Evolutionary conservation across 2,888 invertebrate genomes (phyloP).

Genomic region (Hydroisotoma schaefferi): DNA sequence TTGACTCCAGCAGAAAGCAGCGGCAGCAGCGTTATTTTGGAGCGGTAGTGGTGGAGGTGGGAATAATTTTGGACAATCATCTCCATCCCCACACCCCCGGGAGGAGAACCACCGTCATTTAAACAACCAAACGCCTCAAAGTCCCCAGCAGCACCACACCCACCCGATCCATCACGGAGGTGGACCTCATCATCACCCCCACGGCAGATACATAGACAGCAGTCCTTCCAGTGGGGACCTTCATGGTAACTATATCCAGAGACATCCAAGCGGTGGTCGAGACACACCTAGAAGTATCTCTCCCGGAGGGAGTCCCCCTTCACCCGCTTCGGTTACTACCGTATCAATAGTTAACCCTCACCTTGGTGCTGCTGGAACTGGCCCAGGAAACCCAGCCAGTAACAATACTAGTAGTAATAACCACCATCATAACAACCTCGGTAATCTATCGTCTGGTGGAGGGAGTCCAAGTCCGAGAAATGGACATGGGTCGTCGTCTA

Average conservation of each 20-base stretch:
- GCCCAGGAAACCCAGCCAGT: neutral
- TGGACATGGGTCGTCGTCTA: conserved; percentile 29
- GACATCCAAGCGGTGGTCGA: neutral
- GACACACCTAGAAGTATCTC: conserved; percentile 25
- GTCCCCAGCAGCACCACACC: conserved; percentile 11
- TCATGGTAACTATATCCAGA: neutral
- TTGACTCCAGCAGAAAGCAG: conserved; percentile 29
- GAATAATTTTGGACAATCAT: neutral
- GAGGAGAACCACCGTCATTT: neutral
- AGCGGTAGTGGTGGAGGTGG: conserved; percentile 12
- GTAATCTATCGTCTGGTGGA: neutral
- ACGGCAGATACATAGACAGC: conserved; percentile 18
- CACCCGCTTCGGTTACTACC: conserved; percentile 12
- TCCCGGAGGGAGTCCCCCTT: conserved; percentile 22
- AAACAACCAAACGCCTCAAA: conserved; percentile 2
- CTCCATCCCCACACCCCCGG: neutral
- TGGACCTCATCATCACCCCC: conserved; percentile 18
- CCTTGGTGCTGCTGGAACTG: neutral
- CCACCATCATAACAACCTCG: conserved; percentile 12
- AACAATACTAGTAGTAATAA: neutral
- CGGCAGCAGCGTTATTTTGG: conserved; percentile 34
- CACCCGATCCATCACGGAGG: conserved; percentile 5
- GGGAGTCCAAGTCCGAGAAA: conserved; percentile 27
- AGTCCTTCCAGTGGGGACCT: neutral
- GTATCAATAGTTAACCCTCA: conserved; percentile 16